These are phyloP conservation scores for Pollachius pollachius DNA, from an alignment of 2,113 vertebrate species.

Conservation along the genomic window DNA sequence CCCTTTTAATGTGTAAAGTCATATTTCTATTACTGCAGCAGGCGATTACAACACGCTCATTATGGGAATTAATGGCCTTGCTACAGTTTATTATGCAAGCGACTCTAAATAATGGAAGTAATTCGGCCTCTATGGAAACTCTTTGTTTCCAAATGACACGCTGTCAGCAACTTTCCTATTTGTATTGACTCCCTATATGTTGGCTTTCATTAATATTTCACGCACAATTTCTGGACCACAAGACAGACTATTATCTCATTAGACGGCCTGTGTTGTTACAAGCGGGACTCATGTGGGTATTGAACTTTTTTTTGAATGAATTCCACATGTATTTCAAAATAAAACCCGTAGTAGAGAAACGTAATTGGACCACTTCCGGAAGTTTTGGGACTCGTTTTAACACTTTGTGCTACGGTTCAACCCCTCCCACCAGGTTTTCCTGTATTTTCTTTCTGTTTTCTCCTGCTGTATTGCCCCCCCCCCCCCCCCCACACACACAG, in stretches of 20 bases:
- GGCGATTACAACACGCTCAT: not conserved
- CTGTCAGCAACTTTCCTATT: slow-evolving; percentile 6
- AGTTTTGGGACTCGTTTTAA: too few relatives aligned
- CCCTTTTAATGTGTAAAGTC: not conserved
- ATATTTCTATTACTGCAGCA: not conserved
- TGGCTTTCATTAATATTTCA: slow-evolving; percentile 5
- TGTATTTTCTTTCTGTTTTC: not conserved
- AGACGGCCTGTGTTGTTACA: not conserved
- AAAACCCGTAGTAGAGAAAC: too few relatives aligned
- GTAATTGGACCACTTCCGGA: too few relatives aligned
- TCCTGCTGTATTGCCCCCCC: not conserved
- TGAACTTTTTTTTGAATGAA: too few relatives aligned
- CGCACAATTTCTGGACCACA: not conserved
- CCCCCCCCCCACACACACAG: too few relatives aligned
- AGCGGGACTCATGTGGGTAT: too few relatives aligned
- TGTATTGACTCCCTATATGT: not conserved
- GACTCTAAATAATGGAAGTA: not conserved
- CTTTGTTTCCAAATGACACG: not conserved
- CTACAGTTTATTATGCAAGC: not conserved
- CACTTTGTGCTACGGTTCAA: too few relatives aligned
- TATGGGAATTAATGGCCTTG: not conserved
- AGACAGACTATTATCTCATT: not conserved
- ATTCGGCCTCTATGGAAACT: not conserved
- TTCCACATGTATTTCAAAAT: too few relatives aligned
- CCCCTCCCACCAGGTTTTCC: not conserved